Evolutionary conservation across 2,888 invertebrate genomes (phyloP), one percentile per base, ranked within the genome.

Genomic region (Cremastinae sp.): DNA sequence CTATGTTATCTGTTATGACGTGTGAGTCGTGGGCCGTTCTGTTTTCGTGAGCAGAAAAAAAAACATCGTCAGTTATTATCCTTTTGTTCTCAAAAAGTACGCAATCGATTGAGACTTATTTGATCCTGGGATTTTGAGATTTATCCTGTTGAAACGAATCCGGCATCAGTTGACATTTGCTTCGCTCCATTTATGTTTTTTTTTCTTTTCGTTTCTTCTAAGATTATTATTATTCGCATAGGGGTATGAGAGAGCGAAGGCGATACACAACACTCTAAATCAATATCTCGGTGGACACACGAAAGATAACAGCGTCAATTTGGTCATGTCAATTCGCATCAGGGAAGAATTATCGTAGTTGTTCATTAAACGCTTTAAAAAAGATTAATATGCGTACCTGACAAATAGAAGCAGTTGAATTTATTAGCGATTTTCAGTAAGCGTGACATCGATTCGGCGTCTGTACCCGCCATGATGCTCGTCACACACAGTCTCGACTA

Each of bases 391-490:
- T 20, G 37, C 91, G 91, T 91, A 96, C 96, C 96, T 92, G 95
- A 93, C 91, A 96, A 90, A 90, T 96, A 96, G 90, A 96, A 96
- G 92, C 95, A 95, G 91, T 96, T 96, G 91, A 96, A 96, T 92
- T 95, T 95, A 89, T 95, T 94, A 76, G 96, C 96, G 90, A 96
- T 92, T 91, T 94, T 94, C 87, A 96, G 91, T 86, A 96, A 92
- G 88, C 93, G 92, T 88, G 94, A 94, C 91, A 94, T 92, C 85
- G 91, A 90, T 85, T 88, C 87, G 80, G 84, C 84, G 83, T 89
- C 90, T 83, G 85, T 88, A 84, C 86, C 87, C 86, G 90, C 88
- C 90, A 90, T 90, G 87, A 88, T 87, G 86, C 86, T 82, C 84
- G 83, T 84, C 84, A 77, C 74, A 79, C 61, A 75, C 71, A 16